Percentiles rank a stretch among this genome's conserved stretches.
Evolutionary conservation across 2,797 vertebrate species (phyloP).

Genomic region (Tinamus major): DNA sequence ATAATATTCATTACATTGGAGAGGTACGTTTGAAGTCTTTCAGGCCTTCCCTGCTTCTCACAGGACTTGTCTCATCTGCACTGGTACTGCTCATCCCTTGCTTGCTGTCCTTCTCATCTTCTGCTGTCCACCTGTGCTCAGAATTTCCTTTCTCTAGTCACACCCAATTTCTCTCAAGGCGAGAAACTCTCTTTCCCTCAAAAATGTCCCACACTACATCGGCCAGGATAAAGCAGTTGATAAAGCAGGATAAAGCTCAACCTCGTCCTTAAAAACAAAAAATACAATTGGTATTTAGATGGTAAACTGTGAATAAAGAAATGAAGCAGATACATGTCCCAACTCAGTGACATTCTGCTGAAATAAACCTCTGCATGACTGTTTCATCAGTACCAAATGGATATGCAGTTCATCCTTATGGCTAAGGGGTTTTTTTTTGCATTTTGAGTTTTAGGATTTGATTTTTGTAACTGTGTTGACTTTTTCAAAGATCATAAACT

Average conservation of each 20-base stretch:
- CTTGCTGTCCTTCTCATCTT: background rate
- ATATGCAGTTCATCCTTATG: fast-evolving
- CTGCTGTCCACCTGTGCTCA: background rate
- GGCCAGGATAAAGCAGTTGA: background rate
- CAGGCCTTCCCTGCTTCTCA: background rate
- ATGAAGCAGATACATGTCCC: background rate
- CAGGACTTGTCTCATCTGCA: background rate
- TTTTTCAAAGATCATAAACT: background rate
- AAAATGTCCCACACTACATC: background rate
- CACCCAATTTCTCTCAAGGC: background rate
- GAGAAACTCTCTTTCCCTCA: background rate
- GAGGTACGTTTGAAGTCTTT: no score
- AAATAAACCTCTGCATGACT: background rate
- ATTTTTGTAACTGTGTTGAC: background rate
- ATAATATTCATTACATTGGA: background rate
- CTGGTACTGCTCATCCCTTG: background rate
- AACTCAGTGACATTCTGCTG: background rate
- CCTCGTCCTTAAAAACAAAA: background rate
- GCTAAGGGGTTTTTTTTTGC: background rate
- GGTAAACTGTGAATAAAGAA: background rate
- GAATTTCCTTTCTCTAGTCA: background rate
- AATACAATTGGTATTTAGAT: background rate
- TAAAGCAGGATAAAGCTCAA: background rate
- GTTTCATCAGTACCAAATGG: background rate
- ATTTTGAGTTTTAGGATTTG: background rate